Percentiles rank a stretch among this genome's conserved stretches.
These are phyloP conservation scores for Patella pellucida DNA, from an alignment of 2,888 invertebrate species.

Conservation along the genomic window DNA sequence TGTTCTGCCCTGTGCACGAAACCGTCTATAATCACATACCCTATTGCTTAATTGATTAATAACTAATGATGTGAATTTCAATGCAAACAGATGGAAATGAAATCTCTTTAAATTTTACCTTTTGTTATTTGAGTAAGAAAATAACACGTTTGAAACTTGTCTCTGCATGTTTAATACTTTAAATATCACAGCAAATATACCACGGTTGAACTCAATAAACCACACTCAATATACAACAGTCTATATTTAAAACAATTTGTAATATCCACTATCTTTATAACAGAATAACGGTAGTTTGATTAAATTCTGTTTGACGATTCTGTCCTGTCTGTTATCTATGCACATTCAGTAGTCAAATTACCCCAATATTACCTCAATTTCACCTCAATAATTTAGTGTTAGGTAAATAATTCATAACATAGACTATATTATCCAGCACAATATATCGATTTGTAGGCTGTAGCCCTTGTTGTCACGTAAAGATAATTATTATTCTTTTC, in stretches of 20 bases:
- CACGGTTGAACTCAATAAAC: neutral
- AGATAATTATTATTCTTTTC: too few relatives aligned
- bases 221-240: neutral
- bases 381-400: neutral
- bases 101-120: neutral
- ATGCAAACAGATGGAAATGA: too few relatives aligned
- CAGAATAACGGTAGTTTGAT: too few relatives aligned
- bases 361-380: neutral
- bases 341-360: neutral
- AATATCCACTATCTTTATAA: neutral
- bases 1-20: too few relatives aligned
- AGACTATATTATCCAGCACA: neutral
- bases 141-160: constrained; percentile 31
- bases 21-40: too few relatives aligned
- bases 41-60: too few relatives aligned
- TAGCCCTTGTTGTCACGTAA: too few relatives aligned
- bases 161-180: constrained; percentile 25
- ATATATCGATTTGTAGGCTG: too few relatives aligned
- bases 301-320: too few relatives aligned
- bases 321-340: too few relatives aligned
- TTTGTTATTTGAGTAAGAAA: constrained; percentile 29
- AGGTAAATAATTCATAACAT: constrained; percentile 11
- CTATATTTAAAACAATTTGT: neutral
- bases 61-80: too few relatives aligned
- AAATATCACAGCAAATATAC: neutral